Conservation (phyloP, 2,888 invertebrate species). For the Acanthopleura granulata region DNA sequence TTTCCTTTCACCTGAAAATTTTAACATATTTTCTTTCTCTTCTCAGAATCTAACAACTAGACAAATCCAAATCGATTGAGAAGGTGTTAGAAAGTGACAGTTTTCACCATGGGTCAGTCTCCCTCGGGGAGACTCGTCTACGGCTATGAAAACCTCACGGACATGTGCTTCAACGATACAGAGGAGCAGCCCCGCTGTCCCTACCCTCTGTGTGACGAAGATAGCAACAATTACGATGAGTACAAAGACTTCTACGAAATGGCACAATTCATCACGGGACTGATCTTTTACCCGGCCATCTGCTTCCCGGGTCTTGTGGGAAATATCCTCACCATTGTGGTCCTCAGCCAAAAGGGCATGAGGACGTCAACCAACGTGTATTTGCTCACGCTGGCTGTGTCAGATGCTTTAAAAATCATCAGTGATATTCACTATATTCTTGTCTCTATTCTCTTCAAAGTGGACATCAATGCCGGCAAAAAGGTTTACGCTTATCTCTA, state of each 20-base stretch:
- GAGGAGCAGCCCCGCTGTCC: not conserved
- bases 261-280: slow-evolving; percentile 41
- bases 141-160: not conserved
- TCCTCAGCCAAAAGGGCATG: slow-evolving; percentile 35
- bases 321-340: slow-evolving; percentile 39
- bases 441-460: slow-evolving; percentile 34
- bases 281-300: slow-evolving; percentile 40
- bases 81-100: too few relatives aligned
- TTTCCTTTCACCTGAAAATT: too few relatives aligned
- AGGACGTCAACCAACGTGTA: slow-evolving; percentile 43
- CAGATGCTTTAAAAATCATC: slow-evolving; percentile 42
- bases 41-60: too few relatives aligned
- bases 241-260: slow-evolving; percentile 37
- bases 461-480: slow-evolving; percentile 30
- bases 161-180: not conserved
- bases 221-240: slow-evolving; percentile 17
- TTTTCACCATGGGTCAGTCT: not conserved
- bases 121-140: not conserved
- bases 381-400: slow-evolving; percentile 39
- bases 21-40: too few relatives aligned
- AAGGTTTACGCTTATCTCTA: slow-evolving; percentile 40
- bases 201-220: not conserved
- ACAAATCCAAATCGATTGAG: too few relatives aligned
- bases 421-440: slow-evolving; percentile 46
- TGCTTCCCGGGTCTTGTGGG: slow-evolving; percentile 40